Conservation (phyloP, 2,888 invertebrate species). For the Netelia virgata region DNA sequence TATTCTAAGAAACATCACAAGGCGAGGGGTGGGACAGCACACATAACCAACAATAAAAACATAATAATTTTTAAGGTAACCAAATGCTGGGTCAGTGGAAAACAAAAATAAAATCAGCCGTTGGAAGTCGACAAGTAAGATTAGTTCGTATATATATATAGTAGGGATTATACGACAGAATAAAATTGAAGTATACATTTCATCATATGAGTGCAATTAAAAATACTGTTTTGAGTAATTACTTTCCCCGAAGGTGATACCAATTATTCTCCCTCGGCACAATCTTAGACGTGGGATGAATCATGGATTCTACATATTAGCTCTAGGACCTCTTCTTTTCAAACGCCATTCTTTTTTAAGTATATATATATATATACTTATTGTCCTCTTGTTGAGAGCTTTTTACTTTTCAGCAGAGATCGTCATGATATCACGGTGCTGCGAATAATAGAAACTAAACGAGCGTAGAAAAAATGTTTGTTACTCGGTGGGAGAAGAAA, state of each 20-base stretch:
- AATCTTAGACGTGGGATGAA: not conserved
- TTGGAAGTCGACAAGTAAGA: too few species aligned
- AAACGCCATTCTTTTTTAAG: not conserved
- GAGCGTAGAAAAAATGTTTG: constrained; percentile 26
- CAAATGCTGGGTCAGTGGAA: too few species aligned
- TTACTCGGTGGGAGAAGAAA: constrained; percentile 4
- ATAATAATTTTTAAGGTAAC: too few species aligned
- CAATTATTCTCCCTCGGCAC: not conserved
- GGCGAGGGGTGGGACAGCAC: too few species aligned
- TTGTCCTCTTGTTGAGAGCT: too few species aligned
- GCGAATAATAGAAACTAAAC: constrained; percentile 23
- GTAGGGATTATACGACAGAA: too few species aligned
- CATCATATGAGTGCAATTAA: not conserved
- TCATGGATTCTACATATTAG: not conserved
- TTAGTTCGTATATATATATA: too few species aligned
- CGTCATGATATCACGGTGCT: constrained; percentile 25
- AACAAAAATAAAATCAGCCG: too few species aligned
- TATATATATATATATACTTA: not conserved
- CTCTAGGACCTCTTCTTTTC: not conserved
- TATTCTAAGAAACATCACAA: too few species aligned
- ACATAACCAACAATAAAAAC: too few species aligned
- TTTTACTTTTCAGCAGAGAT: constrained; percentile 35
- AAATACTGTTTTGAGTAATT: not conserved
- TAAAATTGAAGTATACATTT: not conserved
- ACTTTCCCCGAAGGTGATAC: not conserved